Base-by-base conservation (phyloP, 2,888 invertebrate genomes). In the Entomobrya multifasciata region DNA sequence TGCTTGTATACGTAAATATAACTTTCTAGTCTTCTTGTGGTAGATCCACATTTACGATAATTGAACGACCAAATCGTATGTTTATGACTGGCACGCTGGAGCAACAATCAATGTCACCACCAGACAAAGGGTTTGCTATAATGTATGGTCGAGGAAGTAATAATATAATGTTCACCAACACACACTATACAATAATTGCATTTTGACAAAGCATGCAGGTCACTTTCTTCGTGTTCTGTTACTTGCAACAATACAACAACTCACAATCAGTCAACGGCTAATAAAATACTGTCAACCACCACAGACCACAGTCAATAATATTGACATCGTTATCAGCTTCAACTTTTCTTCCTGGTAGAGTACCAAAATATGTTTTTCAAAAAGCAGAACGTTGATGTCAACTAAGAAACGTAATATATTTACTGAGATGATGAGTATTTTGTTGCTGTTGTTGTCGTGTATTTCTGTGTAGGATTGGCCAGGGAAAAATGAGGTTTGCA, bases 81-180 rank as follows among this genome's bases (percentile, higher is more conserved):
- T n/a, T n/a, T n/a, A n/a, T n/a, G n/a, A n/a, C n/a, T 36, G n/a
- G 36, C 10, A 8, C 11, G 44, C 11, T 44, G 36, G 36, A 30
- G 15, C 65, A 65, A 65, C 65, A 65, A 65, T 65, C 17, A 4
- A 25, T 65, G 65, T 65, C 65, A 30, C 30, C n/a, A n/a, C 5
- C 62, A 65, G 65, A 36, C 10, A 15, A 36, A 17, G 17, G 60
- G 13, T n/a, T 30, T 5, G 15, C 8, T 62, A 30, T 62, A 30
- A 62, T 62, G 5, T 62, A 62, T 30, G 2, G 55, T 55, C 22
- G 4, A 15, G 60, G 10, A 57, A n/a, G 36, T 65, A 17, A 20
- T 17, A 57, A 57, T 25, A 57, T 1, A 57, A 17, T 57, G 57
- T 25, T 57, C 57, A 5, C 57, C 1, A 57, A 11, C 57, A 57